Evolutionary conservation across 1,140 invertebrate species (phyloP).

Genomic region (Euura lappo): DNA sequence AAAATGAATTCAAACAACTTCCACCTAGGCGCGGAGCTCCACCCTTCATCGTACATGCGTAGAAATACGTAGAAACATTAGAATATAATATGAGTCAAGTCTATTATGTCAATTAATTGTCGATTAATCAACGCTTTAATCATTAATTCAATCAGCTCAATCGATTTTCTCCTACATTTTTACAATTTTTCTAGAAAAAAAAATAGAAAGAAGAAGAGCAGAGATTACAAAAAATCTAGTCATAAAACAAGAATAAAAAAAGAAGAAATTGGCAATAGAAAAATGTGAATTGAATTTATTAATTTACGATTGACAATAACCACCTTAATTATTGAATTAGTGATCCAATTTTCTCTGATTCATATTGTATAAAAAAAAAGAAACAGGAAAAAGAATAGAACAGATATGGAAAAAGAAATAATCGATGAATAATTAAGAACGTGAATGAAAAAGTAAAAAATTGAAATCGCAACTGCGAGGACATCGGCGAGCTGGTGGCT

Average conservation of each 20-base stretch:
- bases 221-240: background rate
- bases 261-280: background rate
- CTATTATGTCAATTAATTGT: too few relatives aligned
- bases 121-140: too few relatives aligned
- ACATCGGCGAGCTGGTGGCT: background rate
- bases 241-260: background rate
- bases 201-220: too few relatives aligned
- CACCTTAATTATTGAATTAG: too few relatives aligned
- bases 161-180: too few relatives aligned
- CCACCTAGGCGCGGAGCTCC: background rate
- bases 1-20: background rate
- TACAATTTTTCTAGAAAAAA: too few relatives aligned
- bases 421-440: too few relatives aligned
- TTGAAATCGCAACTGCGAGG: background rate
- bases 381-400: background rate
- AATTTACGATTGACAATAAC: too few relatives aligned
- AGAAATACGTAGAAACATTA: background rate
- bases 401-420: background rate
- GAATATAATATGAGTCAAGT: too few relatives aligned
- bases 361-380: background rate
- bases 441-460: background rate
- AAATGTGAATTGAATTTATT: background rate
- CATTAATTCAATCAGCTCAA: too few relatives aligned
- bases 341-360: background rate
- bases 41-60: too few relatives aligned